phyloP scores from a whole-genome alignment of 2,888 invertebrate genomes.

The Willowsia nigromaculata region DNA sequence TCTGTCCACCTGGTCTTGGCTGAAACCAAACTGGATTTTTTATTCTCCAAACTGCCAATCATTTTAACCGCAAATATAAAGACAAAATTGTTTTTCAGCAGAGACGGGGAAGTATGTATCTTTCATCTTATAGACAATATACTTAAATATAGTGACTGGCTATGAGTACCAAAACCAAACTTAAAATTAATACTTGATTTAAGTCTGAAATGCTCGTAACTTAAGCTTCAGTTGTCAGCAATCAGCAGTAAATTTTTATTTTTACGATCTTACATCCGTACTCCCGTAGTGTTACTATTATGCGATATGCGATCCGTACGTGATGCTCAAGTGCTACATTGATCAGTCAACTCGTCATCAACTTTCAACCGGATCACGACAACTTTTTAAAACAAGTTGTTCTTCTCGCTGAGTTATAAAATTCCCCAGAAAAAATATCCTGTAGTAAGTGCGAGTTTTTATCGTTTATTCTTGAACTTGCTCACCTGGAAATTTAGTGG shows the following conservation, averaged over 20 bases:
- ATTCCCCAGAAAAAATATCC: background rate
- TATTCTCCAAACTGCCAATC: background rate
- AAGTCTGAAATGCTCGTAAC: too few relatives aligned
- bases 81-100: background rate
- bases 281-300: background rate
- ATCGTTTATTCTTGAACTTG: background rate
- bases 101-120: too few relatives aligned
- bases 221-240: background rate
- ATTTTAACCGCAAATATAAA: background rate
- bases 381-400: background rate
- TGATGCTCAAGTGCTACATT: background rate
- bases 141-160: too few relatives aligned
- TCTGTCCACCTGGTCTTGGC: background rate
- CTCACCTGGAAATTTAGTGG: too few relatives aligned
- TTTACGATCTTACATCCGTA: slow-evolving; percentile 25
- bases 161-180: too few relatives aligned
- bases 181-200: background rate
- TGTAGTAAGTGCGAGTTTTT: background rate
- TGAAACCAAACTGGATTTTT: background rate
- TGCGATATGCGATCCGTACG: background rate
- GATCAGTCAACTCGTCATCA: background rate
- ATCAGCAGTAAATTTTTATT: slow-evolving; percentile 28
- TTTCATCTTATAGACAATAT: background rate
- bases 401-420: background rate
- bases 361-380: background rate